These are phyloP conservation scores for Nephotettix cincticeps DNA, from an alignment of 1,140 invertebrate species.

Conservation along the genomic window DNA sequence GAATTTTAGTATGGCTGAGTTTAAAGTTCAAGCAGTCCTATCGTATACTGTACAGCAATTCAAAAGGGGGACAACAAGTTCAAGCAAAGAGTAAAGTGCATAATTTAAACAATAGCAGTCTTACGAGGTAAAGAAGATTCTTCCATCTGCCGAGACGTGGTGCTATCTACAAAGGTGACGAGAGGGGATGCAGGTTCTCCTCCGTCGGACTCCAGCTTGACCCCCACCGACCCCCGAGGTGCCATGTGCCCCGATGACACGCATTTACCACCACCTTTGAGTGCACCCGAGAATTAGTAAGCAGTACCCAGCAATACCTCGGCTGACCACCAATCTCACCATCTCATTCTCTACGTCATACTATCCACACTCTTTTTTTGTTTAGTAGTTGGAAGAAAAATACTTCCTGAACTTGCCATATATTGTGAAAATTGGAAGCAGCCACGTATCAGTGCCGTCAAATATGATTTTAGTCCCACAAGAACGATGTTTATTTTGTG, in stretches of 20 bases:
- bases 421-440: neutral
- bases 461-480: too few relatives aligned
- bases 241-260: slow-evolving; percentile 26
- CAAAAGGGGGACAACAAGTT: too few relatives aligned
- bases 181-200: slow-evolving; percentile 27
- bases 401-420: neutral
- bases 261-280: slow-evolving; percentile 32
- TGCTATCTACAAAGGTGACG: slow-evolving; percentile 40
- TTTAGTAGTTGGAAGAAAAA: too few relatives aligned
- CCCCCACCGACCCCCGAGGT: slow-evolving; percentile 25
- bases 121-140: slow-evolving; percentile 34
- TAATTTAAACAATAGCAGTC: slow-evolving; percentile 22
- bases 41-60: too few relatives aligned
- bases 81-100: too few relatives aligned
- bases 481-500: too few relatives aligned
- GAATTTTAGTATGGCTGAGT: too few relatives aligned
- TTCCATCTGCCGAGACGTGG: slow-evolving; percentile 39
- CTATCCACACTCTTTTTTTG: neutral
- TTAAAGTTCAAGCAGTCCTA: too few relatives aligned
- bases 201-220: slow-evolving; percentile 34
- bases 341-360: neutral
- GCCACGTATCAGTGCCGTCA: too few relatives aligned
- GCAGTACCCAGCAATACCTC: neutral
- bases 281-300: slow-evolving; percentile 23
- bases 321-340: neutral